Evolutionary conservation across 2,113 vertebrate genomes (phyloP), one percentile per base, ranked within the genome.

Genomic region (Seriola dumerili): DNA sequence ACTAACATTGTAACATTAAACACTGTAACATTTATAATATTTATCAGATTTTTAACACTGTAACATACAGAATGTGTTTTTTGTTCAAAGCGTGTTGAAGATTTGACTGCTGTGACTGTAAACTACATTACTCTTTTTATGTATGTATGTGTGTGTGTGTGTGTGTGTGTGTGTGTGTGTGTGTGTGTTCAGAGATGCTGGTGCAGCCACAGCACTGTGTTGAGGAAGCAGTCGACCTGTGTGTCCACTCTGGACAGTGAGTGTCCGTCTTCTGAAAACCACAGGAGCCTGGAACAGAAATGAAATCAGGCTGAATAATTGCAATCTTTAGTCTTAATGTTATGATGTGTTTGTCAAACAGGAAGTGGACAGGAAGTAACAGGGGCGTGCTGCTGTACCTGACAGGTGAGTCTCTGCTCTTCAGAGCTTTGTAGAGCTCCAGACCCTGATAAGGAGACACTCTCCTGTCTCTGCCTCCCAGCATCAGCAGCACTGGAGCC

Each of bases 241-340:
- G 84, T 96, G 85, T 95, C 95, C 84, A 95, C 93, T 5, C 95
- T 86, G 0, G 95, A 87, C 80, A 97, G 85, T 0, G 95, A 93
- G 0, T 97, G 97, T 74, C 96, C 95, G 4, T 97, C 95, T 1
- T 94, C 95, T 0, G 94, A 94, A 89, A 96, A 97, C 96, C 96
- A 97, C 84, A 97, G 83, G 87, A 97, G 72, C 82, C 97, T 97
- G 88, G 4, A 67, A 76, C 2, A 62, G 9, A 75, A 57, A 57
- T 3, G 9, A 40, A 16, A 34, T 50, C 13, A 19, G 34, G 48
- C 17, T 21, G 29, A 40, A n/a, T 59, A 6, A 54, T 23, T 3
- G 48, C 13, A 42, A 1, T n/a, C 36, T 36, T 34, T 25, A 50
- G 2, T 46, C 12, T 55, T 44, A 4, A 38, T 25, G n/a, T 4